Evolutionary conservation across 1,140 invertebrate species (phyloP).

Genomic region (Ceratosolen fusciceps): DNA sequence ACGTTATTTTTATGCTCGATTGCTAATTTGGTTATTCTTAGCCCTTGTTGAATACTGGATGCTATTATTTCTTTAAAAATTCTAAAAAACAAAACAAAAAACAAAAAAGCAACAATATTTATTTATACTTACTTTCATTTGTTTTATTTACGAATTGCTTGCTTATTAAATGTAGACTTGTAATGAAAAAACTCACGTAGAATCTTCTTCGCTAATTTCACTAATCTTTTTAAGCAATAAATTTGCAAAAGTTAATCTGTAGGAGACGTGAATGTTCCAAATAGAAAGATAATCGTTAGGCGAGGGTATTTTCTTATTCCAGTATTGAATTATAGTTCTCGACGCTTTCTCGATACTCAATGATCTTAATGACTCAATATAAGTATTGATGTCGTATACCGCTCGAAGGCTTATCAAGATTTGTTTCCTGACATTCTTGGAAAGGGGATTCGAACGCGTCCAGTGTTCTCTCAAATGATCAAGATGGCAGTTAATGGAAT

Average conservation of each 20-base stretch:
- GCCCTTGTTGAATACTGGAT: conserved; percentile 47
- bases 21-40: conserved; percentile 65
- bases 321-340: conserved; percentile 53
- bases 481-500: conserved; percentile 54
- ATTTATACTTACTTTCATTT: no score
- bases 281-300: conserved; percentile 12
- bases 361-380: conserved; percentile 48
- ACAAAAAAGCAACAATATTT: background rate
- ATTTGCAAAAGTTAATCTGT: conserved; percentile 32
- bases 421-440: conserved; percentile 60
- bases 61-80: conserved; percentile 20
- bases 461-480: conserved; percentile 64
- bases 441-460: conserved; percentile 67
- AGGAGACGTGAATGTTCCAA: conserved; percentile 38
- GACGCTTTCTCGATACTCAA: conserved; percentile 14
- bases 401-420: conserved; percentile 66
- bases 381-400: conserved; percentile 65
- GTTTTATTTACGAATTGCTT: no score
- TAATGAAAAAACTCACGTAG: conserved; percentile 8
- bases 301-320: conserved; percentile 57
- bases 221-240: conserved; percentile 8
- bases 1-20: conserved; percentile 64
- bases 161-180: no score
- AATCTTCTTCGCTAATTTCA: background rate
- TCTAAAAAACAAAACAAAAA: conserved; percentile 2